These are phyloP conservation scores for Noctua janthe DNA, from an alignment of 2,888 invertebrate species.

Conservation along the genomic window DNA sequence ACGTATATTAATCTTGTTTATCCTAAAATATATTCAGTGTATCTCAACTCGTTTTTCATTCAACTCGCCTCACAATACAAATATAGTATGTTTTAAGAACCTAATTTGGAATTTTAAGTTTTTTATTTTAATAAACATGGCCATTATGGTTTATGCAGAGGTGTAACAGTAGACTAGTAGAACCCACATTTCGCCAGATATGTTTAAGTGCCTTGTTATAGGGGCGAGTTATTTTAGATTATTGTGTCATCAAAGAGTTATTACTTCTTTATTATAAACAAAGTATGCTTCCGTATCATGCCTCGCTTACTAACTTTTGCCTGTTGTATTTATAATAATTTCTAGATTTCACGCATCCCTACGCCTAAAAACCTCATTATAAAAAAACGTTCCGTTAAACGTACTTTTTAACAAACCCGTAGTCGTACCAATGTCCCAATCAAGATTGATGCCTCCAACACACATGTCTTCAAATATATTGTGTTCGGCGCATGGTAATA, in stretches of 20 bases:
- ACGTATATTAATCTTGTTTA: no score
- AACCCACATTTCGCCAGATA: neutral
- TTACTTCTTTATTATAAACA: neutral
- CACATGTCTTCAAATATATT: conserved; percentile 79
- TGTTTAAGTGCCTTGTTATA: neutral
- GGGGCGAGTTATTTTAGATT: neutral
- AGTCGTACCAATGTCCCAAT: conserved; percentile 27
- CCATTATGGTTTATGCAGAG: neutral
- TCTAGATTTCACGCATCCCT: neutral
- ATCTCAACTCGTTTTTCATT: no score
- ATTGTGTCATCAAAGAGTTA: neutral
- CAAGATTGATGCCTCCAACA: conserved; percentile 76
- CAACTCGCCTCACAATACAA: no score
- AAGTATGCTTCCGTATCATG: neutral
- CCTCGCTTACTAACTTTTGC: neutral
- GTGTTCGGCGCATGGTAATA: conserved; percentile 84
- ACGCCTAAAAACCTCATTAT: neutral
- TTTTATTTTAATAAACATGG: neutral
- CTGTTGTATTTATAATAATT: neutral
- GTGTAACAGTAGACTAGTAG: neutral
- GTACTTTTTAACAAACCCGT: conserved; percentile 5
- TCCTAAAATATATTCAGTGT: no score
- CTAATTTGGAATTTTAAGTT: neutral
- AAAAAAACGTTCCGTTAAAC: neutral
- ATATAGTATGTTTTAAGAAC: neutral